Conservation (phyloP, 2,797 vertebrate species). For the Paratrypauchen microcephalus region DNA sequence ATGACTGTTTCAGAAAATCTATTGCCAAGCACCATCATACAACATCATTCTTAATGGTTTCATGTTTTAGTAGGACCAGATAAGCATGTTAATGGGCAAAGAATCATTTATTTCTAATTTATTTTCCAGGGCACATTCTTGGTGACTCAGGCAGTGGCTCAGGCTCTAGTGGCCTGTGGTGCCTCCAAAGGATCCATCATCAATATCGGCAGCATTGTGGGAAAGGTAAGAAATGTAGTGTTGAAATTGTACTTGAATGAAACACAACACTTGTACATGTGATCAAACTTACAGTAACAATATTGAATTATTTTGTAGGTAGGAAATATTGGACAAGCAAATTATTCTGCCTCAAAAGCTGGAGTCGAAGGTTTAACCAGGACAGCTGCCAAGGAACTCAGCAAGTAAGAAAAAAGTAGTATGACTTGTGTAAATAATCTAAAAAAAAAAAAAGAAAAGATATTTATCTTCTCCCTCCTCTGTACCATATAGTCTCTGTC, state of each 20-base stretch:
- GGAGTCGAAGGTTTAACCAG: slow-evolving; percentile 86
- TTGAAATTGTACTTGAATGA: neutral
- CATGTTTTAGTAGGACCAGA: no score
- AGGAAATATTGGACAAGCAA: slow-evolving; percentile 86
- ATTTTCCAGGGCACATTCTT: slow-evolving; percentile 81
- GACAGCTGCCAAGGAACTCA: slow-evolving; percentile 83
- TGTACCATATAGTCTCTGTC: no score
- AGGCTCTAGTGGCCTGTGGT: slow-evolving; percentile 80
- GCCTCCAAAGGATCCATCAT: slow-evolving; percentile 83
- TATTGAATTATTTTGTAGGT: slow-evolving; percentile 65
- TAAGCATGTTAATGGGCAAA: neutral
- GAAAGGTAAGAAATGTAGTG: slow-evolving; percentile 77
- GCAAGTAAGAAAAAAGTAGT: slow-evolving; percentile 68
- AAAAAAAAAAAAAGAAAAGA: no score
- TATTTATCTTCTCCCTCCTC: no score
- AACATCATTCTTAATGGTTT: no score
- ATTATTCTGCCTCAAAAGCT: slow-evolving; percentile 86
- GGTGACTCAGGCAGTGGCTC: slow-evolving; percentile 84
- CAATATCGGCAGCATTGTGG: slow-evolving; percentile 87
- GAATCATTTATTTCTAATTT: no score
- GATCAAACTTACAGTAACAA: neutral
- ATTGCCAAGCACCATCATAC: no score
- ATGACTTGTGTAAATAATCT: neutral
- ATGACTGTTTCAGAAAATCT: no score
- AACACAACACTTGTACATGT: no score